Evolutionary conservation across 2,113 vertebrate genomes (phyloP), one percentile per base, ranked within the genome.

Genomic region (Columba janthina): DNA sequence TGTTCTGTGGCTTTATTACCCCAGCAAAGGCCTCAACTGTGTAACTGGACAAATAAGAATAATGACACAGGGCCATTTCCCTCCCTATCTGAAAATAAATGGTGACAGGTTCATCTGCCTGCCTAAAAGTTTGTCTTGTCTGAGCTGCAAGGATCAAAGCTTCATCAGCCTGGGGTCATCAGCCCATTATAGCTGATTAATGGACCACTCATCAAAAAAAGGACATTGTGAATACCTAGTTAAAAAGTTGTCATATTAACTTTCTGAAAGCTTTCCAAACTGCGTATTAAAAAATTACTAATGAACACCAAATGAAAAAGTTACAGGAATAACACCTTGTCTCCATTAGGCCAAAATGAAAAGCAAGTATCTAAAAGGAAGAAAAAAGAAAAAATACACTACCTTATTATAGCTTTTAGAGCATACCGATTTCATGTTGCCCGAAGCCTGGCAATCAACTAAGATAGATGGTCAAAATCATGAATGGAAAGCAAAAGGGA

Each of bases 141-240:
- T 74, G 88, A 84, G 72, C 44, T 44, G 17, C 28, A 89, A 78
- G 29, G 53, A 81, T 89, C 78, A 88, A 85, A 20, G 32, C 4
- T 91, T 81, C 81, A 91, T 81, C 77, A 80, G 40, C 36, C 16
- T 83, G 10, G 12, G 44, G 46, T 72, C 62, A 76, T 83, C 67
- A 94, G 15, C 19, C 50, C 28, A 77, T 91, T 93, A 92, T 29
- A 83, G 51, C 42, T 84, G 86, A 96, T 88, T 93, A 97, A 93
- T 92, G 88, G 46, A 84, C 22, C 42, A 42, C 28, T 88, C 79
- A 53, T 26, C 61, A 83, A 65, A 86, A 71, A 50, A 94, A 94
- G 88, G 86, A 58, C 51, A 48, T 31, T 77, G n/a, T 64, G 60
- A 82, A 58, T 88, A 15, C 29, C 66, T 4, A 58, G 31, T 80